These are phyloP conservation scores for Papilio helenus DNA, from an alignment of 1,140 invertebrate species.

Conservation along the genomic window DNA sequence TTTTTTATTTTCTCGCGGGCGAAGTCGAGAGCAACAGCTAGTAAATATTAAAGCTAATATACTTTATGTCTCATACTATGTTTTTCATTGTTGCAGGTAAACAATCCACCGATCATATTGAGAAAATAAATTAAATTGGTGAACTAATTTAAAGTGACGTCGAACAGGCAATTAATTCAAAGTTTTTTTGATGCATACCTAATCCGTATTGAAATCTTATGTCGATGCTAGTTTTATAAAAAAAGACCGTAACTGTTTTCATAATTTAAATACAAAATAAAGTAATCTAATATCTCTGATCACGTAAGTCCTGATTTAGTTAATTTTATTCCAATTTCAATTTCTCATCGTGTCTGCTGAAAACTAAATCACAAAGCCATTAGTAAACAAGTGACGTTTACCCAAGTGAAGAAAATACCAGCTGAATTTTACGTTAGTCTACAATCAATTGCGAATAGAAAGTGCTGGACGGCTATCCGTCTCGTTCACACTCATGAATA, in stretches of 20 bases:
- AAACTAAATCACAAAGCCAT: slow-evolving; percentile 28
- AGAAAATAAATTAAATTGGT: neutral
- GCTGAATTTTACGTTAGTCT: slow-evolving; percentile 61
- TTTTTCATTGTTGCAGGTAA: neutral
- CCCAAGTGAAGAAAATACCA: slow-evolving; percentile 46
- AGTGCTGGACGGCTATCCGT: slow-evolving; percentile 73
- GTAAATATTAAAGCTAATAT: neutral
- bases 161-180: neutral
- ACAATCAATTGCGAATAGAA: slow-evolving; percentile 72
- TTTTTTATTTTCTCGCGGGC: too few species aligned
- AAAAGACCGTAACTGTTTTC: too few species aligned
- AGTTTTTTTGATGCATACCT: neutral
- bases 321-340: slow-evolving; percentile 19
- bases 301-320: slow-evolving; percentile 11
- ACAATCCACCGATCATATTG: neutral
- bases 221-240: too few species aligned
- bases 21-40: too few species aligned
- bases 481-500: slow-evolving; percentile 79
- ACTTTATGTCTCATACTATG: neutral
- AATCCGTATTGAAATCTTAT: too few species aligned
- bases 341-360: slow-evolving; percentile 20
- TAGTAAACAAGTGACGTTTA: slow-evolving; percentile 39
- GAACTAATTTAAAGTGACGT: neutral
- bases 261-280: too few species aligned
- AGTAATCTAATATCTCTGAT: neutral